Base-by-base conservation (phyloP, 2,113 vertebrate species). In the Illadopsis cleaveri region DNA sequence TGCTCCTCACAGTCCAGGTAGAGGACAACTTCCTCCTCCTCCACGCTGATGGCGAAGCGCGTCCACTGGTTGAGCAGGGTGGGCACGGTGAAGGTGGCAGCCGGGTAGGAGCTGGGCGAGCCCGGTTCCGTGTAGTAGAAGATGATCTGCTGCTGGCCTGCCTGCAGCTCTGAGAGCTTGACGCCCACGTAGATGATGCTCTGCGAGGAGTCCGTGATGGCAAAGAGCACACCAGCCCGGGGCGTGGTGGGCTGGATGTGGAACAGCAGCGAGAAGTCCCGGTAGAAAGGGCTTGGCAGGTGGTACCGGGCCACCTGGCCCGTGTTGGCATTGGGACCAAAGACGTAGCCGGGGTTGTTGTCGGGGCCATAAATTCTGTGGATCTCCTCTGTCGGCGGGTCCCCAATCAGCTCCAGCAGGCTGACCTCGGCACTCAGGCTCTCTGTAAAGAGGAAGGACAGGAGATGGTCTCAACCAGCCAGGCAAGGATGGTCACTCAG, bases 51-150 rank as follows among this genome's bases (percentile, higher is more conserved):
- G 18, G 99, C 98, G 4, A 99, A 98, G 42, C 98, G 99, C 0
- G 97, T 98, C 99, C 99, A 99, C 82, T 86, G 97, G 76, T 98
- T 97, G 24, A 90, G 88, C 78, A 99, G 80, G 17, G 98, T 97
- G 21, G 98, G 98, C 37, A 99, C 98, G 0, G n/a, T 97, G 97
- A 99, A 99, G 69, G 96, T 97, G 94, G 99, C 99, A 0, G 98
- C 99, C 1, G 93, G 96, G 1, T 95, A 98, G 0, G 99, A 99
- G 40, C 27, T 72, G 33, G 96, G 23, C 0, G 98, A 98, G 25
- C 98, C 98, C 0, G 98, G 98, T 83, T 99, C 99, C 0, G 99
- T 99, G 97, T 99, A 99, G 93, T 98, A 99, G 69, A 99, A 97
- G 62, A 99, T 97, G 73, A 99, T 95, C 4, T 98, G 89, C 97